Evolutionary conservation across 2,113 vertebrate genomes (phyloP).

Genomic region (Xyliphius kryptos): DNA sequence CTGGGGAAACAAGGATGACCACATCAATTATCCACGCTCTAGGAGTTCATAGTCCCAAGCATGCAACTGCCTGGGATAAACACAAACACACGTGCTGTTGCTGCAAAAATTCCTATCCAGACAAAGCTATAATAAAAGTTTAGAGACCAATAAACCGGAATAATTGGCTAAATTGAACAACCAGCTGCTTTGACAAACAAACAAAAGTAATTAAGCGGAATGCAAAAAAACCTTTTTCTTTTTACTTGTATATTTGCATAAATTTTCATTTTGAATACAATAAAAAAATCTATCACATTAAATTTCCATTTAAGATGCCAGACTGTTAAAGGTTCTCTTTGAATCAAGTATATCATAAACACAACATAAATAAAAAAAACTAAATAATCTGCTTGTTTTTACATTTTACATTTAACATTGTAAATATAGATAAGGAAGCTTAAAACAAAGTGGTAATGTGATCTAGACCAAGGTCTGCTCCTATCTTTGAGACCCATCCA

Average conservation of each 20-base stretch:
- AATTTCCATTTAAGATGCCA: no score
- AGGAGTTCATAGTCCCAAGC: conserved; percentile 9
- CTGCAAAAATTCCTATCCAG: neutral
- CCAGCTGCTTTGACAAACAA: neutral
- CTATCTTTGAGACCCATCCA: conserved; percentile 23
- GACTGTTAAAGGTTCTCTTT: no score
- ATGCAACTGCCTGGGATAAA: conserved; percentile 12
- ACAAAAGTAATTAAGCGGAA: neutral
- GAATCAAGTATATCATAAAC: neutral
- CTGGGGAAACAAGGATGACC: conserved; percentile 5
- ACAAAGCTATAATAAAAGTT: conserved; percentile 8
- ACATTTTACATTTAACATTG: conserved; percentile 4
- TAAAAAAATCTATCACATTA: no score
- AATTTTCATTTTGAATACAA: no score
- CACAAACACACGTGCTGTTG: conserved; percentile 7
- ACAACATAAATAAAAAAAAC: conserved; percentile 1
- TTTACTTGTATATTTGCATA: no score
- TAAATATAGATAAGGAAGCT: conserved; percentile 11
- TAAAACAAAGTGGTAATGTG: conserved; percentile 23
- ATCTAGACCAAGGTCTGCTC: conserved; percentile 17
- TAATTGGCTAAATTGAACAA: no score
- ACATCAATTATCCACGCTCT: conserved; percentile 27
- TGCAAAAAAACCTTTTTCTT: no score
- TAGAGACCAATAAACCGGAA: neutral
- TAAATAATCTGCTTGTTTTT: neutral